phyloP scores from a whole-genome alignment of 2,888 invertebrate species.

The Campopleginae sp. region DNA sequence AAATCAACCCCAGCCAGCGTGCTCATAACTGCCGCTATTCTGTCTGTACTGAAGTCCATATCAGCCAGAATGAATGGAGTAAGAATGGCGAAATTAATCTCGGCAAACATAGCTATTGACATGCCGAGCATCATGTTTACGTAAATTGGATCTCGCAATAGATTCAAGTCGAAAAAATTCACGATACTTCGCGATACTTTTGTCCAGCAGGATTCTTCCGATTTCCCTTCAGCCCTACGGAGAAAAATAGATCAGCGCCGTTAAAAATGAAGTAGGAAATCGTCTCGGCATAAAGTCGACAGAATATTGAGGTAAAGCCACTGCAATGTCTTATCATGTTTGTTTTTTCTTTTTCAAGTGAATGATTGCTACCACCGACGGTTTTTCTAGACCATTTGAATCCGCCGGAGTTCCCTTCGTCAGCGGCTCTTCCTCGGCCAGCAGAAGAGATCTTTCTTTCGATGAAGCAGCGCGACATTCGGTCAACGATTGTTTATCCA shows the following conservation, averaged over 20 bases:
- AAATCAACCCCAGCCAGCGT: slow-evolving; percentile 86
- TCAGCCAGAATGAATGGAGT: slow-evolving; percentile 89
- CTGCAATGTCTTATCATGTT: not conserved
- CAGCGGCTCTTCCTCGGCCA: slow-evolving; percentile 22
- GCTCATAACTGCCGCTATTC: slow-evolving; percentile 88
- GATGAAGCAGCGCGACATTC: not conserved
- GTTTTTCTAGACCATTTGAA: slow-evolving; percentile 56
- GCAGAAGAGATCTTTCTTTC: slow-evolving; percentile 19
- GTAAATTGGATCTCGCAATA: slow-evolving; percentile 89
- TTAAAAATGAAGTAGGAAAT: not conserved
- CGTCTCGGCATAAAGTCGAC: not conserved
- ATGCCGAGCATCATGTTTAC: slow-evolving; percentile 89
- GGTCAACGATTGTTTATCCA: slow-evolving; percentile 40
- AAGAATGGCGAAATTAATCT: slow-evolving; percentile 89
- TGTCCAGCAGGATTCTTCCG: slow-evolving; percentile 37
- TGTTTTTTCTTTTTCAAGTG: slow-evolving; percentile 28
- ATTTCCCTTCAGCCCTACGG: slow-evolving; percentile 35
- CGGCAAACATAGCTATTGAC: slow-evolving; percentile 89
- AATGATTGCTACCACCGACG: slow-evolving; percentile 59
- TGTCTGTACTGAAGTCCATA: slow-evolving; percentile 86
- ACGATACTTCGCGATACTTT: slow-evolving; percentile 81
- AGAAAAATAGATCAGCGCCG: not conserved
- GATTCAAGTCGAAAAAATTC: slow-evolving; percentile 87
- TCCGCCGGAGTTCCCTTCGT: slow-evolving; percentile 40
- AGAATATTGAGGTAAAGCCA: not conserved